Percentiles rank a stretch among this genome's conserved stretches.
phyloP scores from a whole-genome alignment of 1,140 invertebrate genomes.

The Drosophila rhopaloa region DNA sequence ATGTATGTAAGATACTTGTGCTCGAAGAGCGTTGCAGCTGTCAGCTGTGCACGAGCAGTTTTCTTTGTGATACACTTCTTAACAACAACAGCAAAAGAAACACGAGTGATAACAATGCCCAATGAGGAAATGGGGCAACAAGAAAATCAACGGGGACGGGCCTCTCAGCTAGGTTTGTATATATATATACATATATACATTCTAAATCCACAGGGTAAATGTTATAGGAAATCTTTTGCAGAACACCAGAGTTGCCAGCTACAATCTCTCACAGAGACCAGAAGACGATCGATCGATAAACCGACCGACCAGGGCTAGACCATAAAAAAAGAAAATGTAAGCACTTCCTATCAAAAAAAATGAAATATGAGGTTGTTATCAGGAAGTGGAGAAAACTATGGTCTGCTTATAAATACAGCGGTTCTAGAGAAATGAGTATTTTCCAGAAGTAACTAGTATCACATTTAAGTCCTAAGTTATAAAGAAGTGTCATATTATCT shows the following conservation, averaged over 20 bases:
- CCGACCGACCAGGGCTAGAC: conserved; percentile 13
- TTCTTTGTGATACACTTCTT: conserved; percentile 68
- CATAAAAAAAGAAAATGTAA: conserved; percentile 11
- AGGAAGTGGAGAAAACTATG: conserved; percentile 1
- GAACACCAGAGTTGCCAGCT: conserved; percentile 22
- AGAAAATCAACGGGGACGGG: conserved; percentile 21
- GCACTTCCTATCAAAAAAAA: neutral
- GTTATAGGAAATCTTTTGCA: conserved; percentile 33
- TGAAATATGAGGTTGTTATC: conserved; percentile 12
- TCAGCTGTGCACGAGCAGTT: conserved; percentile 71
- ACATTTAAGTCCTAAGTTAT: conserved; percentile 1
- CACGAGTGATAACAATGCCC: conserved; percentile 69
- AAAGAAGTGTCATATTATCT: neutral
- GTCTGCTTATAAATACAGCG: neutral
- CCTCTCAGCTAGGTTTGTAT: conserved; percentile 19
- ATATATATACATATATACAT: neutral
- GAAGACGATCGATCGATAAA: conserved; percentile 5
- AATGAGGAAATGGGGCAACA: conserved; percentile 52
- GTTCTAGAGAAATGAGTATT: neutral
- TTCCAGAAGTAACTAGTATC: conserved; percentile 3
- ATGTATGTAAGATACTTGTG: conserved; percentile 6
- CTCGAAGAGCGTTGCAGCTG: conserved; percentile 56
- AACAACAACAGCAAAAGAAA: conserved; percentile 25
- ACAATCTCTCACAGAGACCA: neutral
- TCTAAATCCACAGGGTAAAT: neutral